Percentiles rank a stretch among this genome's conserved stretches.
Conservation (phyloP, 53 echinoderm and acorn worm species). For the Paracentrotus lividus region DNA sequence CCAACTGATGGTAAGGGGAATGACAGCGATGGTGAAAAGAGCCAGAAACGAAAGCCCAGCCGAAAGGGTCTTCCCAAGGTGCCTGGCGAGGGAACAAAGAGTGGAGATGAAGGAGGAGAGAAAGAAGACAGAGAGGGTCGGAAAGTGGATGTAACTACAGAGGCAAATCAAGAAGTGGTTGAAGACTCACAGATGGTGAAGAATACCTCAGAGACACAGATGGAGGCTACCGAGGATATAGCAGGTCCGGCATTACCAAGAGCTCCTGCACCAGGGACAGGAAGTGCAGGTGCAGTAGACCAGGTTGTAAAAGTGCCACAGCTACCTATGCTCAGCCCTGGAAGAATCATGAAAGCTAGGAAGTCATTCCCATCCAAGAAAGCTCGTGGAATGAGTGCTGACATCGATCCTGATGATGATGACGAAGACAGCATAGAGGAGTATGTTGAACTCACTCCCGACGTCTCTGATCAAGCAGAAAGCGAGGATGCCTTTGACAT, state of each 20-base stretch:
- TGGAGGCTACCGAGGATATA: background rate
- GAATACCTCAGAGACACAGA: background rate
- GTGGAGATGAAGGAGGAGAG: conserved; percentile 32
- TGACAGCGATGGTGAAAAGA: conserved; percentile 59
- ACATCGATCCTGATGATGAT: conserved; percentile 49
- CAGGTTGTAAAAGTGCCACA: background rate
- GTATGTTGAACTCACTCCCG: background rate
- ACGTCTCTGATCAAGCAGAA: background rate
- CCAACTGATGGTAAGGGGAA: conserved; percentile 30
- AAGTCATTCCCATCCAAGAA: conserved; percentile 62
- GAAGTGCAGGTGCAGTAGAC: background rate
- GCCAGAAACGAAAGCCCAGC: conserved; percentile 34
- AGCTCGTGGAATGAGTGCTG: conserved; percentile 46
- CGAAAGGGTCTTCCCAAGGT: conserved; percentile 25
- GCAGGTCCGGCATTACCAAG: background rate
- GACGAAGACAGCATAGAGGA: conserved; percentile 67
- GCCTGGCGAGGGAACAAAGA: background rate
- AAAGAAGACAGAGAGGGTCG: background rate
- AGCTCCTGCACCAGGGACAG: background rate
- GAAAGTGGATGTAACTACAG: background rate
- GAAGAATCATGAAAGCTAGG: conserved; percentile 65
- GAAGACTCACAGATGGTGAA: background rate
- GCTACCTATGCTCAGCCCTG: conserved; percentile 7
- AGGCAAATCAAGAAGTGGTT: background rate
- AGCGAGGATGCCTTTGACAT: conserved; percentile 64